Percentiles rank a stretch among this genome's conserved stretches.
These are phyloP conservation scores for Lasiurus borealis DNA, from an alignment of 2,113 vertebrate species.

Conservation along the genomic window DNA sequence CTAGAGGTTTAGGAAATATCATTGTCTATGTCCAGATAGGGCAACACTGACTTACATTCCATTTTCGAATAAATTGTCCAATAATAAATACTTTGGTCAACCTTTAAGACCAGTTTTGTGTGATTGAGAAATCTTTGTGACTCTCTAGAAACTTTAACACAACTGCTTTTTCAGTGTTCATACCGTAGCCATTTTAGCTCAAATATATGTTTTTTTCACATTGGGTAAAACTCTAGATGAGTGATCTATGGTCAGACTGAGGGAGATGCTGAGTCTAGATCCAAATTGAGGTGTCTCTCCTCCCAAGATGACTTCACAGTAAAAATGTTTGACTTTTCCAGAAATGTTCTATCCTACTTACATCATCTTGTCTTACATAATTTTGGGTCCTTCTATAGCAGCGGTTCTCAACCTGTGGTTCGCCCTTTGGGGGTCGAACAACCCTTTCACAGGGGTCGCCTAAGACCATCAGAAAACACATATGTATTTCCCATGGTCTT, in stretches of 20 bases:
- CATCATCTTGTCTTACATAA: neutral
- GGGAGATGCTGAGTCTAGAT: neutral
- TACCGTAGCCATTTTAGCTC: neutral
- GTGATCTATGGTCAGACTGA: neutral
- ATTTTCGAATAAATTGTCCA: neutral
- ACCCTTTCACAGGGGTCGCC: too few species aligned
- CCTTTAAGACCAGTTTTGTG: neutral
- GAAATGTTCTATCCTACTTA: neutral
- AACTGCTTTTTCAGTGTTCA: neutral
- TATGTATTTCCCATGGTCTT: too few species aligned
- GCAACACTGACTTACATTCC: neutral
- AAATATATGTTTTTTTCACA: neutral
- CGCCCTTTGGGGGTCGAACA: too few species aligned
- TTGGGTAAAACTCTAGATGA: neutral
- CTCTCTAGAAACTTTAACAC: neutral
- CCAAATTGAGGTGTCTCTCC: too few species aligned
- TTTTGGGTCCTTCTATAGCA: neutral
- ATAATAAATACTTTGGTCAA: neutral
- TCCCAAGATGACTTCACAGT: too few species aligned
- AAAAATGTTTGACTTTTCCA: neutral
- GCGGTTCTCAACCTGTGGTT: too few species aligned
- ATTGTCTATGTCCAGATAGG: neutral
- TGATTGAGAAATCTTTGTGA: conserved; percentile 18
- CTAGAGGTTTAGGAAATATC: neutral
- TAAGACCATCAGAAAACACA: too few species aligned